A percentile compares a stretch with the other conserved stretches of the same genome.
These are phyloP conservation scores for Pelobates fuscus DNA, from an alignment of 2,113 vertebrate genomes.

Conservation along the genomic window DNA sequence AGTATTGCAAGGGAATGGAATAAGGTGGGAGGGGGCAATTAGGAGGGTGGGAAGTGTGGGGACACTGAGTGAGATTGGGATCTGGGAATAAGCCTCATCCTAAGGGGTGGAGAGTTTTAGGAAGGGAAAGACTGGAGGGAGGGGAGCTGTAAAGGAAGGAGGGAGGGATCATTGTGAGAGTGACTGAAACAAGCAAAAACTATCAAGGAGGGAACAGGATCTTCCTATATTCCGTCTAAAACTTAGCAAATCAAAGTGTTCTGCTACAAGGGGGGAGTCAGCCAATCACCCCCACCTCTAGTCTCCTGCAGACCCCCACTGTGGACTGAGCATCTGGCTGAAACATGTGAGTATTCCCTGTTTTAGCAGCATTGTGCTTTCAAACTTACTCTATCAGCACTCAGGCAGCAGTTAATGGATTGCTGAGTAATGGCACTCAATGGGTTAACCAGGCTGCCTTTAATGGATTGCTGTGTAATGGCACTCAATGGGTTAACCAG, in stretches of 20 bases:
- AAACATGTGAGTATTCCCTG: conserved; percentile 26
- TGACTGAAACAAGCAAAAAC: background rate
- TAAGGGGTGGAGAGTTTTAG: conserved; percentile 25
- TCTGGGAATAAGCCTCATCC: background rate
- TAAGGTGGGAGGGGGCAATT: conserved; percentile 21
- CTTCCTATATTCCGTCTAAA: background rate
- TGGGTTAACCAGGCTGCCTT: too few species aligned
- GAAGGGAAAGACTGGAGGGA: conserved; percentile 32
- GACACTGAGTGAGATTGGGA: conserved; percentile 1
- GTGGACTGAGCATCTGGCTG: background rate
- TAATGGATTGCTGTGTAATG: too few species aligned
- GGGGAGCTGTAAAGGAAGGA: conserved; percentile 23
- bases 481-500: too few species aligned
- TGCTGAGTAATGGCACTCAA: too few species aligned
- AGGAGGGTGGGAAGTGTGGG: conserved; percentile 11
- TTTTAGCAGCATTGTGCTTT: too few species aligned
- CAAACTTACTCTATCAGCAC: too few species aligned
- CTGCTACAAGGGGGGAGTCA: background rate
- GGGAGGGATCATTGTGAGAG: conserved; percentile 15
- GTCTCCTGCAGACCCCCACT: background rate
- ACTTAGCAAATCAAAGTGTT: background rate
- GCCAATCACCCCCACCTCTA: background rate
- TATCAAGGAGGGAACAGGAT: background rate
- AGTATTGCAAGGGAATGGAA: background rate
- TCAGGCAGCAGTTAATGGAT: too few species aligned